Evolutionary conservation across 1,140 invertebrate genomes (phyloP).

Genomic region (Caenorhabditis brenneri): DNA sequence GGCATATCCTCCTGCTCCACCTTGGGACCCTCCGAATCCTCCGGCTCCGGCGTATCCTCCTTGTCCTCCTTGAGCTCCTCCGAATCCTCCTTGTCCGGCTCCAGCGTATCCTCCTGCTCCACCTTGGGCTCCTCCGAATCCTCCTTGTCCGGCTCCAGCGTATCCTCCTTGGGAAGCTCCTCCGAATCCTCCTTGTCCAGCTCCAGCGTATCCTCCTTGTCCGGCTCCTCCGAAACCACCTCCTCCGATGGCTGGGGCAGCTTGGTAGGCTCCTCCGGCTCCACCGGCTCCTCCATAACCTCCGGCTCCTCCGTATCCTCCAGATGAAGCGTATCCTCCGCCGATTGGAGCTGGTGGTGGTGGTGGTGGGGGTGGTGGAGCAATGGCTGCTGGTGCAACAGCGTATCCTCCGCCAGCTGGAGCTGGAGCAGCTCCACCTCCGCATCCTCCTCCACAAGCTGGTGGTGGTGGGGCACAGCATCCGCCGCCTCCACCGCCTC

Average conservation of each 20-base stretch:
- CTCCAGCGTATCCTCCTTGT: neutral
- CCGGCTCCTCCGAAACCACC: neutral
- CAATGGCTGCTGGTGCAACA: neutral
- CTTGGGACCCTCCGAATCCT: neutral
- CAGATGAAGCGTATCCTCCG: neutral
- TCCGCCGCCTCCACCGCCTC: neutral
- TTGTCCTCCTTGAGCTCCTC: neutral
- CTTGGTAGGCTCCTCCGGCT: slow-evolving; percentile 1
- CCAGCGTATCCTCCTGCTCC: neutral
- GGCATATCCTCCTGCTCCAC: neutral
- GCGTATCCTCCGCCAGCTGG: neutral
- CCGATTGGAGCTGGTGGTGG: slow-evolving; percentile 4
- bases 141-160: no score
- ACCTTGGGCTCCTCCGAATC: slow-evolving; percentile 13
- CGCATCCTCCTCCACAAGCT: neutral
- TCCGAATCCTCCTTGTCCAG: neutral
- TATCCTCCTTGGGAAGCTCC: no score
- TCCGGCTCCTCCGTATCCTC: neutral
- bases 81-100: neutral
- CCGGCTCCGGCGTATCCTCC: slow-evolving; percentile 1
- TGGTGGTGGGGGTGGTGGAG: slow-evolving; percentile 18
- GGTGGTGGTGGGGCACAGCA: neutral
- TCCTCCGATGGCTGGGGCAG: neutral
- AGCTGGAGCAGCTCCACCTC: neutral
- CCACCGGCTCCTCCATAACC: neutral